These are phyloP conservation scores for Magallana ariakensis DNA, from an alignment of 1,140 invertebrate genomes.

Conservation along the genomic window DNA sequence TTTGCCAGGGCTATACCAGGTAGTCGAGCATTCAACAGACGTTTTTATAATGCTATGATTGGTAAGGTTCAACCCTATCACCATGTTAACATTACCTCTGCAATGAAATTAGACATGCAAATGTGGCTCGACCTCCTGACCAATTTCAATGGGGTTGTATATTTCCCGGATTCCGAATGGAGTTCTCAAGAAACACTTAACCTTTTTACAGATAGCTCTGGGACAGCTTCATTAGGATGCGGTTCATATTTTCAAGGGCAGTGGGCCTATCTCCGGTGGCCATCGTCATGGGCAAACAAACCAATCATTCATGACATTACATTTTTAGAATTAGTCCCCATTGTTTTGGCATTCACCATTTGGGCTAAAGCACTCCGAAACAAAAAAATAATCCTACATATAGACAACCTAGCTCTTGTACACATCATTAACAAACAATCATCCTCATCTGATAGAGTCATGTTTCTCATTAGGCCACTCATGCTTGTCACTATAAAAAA, in stretches of 20 bases:
- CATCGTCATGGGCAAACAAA: not conserved
- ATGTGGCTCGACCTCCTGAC: conserved; percentile 42
- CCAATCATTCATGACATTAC: conserved; percentile 44
- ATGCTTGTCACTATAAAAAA: conserved; percentile 24
- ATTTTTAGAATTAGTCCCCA: conserved; percentile 51
- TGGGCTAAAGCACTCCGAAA: conserved; percentile 39
- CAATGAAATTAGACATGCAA: conserved; percentile 38
- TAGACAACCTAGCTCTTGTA: conserved; percentile 50
- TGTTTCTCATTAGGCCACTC: conserved; percentile 42
- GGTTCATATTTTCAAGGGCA: not conserved
- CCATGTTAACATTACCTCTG: conserved; percentile 38
- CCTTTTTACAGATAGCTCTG: conserved; percentile 49
- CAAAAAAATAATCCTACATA: conserved; percentile 42
- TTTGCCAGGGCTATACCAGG: conserved; percentile 33
- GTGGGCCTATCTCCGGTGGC: conserved; percentile 41
- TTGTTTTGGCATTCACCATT: conserved; percentile 41
- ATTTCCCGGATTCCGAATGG: conserved; percentile 21
- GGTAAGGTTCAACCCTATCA: conserved; percentile 24
- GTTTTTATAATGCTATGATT: conserved; percentile 51
- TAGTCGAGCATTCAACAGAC: conserved; percentile 44
- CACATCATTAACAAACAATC: conserved; percentile 39
- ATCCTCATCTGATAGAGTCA: conserved; percentile 41
- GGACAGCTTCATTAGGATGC: conserved; percentile 30
- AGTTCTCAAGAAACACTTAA: too few relatives aligned
- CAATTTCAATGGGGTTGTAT: conserved; percentile 43